Evolutionary conservation across 2,113 vertebrate species (phyloP).

Genomic region (Saguinus imperator): DNA sequence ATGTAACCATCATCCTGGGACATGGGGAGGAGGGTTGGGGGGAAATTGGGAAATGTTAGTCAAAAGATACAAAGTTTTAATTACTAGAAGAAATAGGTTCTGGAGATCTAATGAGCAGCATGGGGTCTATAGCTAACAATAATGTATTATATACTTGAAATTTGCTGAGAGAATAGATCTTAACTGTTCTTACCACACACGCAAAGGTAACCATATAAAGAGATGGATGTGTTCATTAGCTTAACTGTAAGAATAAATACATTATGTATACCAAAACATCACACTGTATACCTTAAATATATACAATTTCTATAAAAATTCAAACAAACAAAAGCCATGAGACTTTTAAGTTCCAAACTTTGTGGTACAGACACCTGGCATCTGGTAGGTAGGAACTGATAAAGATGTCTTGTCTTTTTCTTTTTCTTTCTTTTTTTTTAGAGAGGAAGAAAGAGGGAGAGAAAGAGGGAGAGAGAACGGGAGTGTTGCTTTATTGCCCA

Average conservation of each 20-base stretch:
- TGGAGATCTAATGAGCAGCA: neutral
- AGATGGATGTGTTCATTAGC: neutral
- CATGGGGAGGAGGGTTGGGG: too few relatives aligned
- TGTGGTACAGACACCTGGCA: neutral
- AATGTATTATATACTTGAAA: neutral
- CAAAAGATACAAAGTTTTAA: neutral
- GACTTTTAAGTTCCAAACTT: neutral
- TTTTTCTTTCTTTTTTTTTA: too few relatives aligned
- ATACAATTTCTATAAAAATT: neutral
- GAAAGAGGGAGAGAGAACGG: too few relatives aligned
- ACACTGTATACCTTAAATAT: neutral
- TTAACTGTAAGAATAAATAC: neutral
- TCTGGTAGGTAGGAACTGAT: neutral
- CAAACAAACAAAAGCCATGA: neutral
- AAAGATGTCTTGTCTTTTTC: neutral
- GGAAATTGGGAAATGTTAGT: neutral
- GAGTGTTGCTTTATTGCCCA: too few relatives aligned
- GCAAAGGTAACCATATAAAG: neutral
- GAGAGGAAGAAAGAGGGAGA: too few relatives aligned
- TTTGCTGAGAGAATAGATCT: neutral
- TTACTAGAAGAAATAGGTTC: too few relatives aligned
- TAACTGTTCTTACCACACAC: neutral
- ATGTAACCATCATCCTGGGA: too few relatives aligned
- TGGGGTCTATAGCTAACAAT: neutral
- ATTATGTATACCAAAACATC: neutral